phyloP scores from a whole-genome alignment of 2,888 invertebrate genomes.

The Coecobrya sp. region DNA sequence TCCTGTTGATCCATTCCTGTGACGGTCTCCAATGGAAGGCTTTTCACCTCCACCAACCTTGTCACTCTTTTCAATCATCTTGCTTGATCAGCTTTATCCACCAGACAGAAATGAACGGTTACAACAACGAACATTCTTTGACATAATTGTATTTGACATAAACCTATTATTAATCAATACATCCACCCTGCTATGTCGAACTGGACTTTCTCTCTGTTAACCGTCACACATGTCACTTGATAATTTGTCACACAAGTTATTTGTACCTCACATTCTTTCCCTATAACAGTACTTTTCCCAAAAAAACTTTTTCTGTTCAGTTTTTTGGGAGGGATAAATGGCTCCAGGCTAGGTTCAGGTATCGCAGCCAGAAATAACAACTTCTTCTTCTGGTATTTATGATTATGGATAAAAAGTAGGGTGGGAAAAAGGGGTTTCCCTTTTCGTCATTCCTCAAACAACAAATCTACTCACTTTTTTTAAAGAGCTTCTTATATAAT shows the following conservation, averaged over 20 bases:
- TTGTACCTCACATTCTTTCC: not conserved
- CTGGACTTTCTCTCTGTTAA: not conserved
- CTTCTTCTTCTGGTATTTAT: slow-evolving; percentile 48
- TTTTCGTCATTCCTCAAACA: slow-evolving; percentile 45
- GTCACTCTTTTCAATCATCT: slow-evolving; percentile 73
- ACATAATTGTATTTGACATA: slow-evolving; percentile 26
- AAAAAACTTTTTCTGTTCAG: not conserved
- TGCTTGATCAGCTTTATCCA: slow-evolving; percentile 43
- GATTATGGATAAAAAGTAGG: slow-evolving; percentile 61
- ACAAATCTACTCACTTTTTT: slow-evolving; percentile 33
- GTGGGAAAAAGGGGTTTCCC: slow-evolving; percentile 77
- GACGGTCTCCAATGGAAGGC: slow-evolving; percentile 22
- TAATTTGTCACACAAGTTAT: slow-evolving; percentile 31
- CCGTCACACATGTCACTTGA: slow-evolving; percentile 65
- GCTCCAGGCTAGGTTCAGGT: slow-evolving; percentile 54
- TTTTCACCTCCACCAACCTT: slow-evolving; percentile 63
- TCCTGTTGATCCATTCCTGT: slow-evolving; percentile 53
- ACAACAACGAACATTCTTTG: not conserved
- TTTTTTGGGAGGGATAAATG: slow-evolving; percentile 42
- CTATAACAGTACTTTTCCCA: slow-evolving; percentile 44
- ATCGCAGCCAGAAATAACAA: slow-evolving; percentile 14
- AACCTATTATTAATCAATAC: not conserved
- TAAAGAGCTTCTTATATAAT: slow-evolving; percentile 20
- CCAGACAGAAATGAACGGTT: slow-evolving; percentile 40
- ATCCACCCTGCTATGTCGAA: too few relatives aligned